Conservation (phyloP, 2,797 vertebrate genomes). For the Limnodromus scolopaceus region DNA sequence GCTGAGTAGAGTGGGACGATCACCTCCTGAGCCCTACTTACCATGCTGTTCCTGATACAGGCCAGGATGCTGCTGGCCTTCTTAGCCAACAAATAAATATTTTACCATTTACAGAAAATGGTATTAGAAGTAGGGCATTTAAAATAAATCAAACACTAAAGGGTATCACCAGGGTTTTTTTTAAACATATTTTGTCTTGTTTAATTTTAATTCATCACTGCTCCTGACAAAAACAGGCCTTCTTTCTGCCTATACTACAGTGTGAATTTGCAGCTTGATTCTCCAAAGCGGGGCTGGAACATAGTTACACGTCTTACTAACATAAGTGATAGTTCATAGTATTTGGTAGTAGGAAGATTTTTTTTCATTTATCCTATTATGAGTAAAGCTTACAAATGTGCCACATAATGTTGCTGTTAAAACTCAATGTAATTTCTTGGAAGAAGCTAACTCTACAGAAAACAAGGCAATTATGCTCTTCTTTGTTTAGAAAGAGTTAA, state of each 20-base stretch:
- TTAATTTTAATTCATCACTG: neutral
- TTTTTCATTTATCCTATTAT: neutral
- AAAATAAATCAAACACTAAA: neutral
- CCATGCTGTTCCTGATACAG: too few species aligned
- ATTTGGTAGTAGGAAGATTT: neutral
- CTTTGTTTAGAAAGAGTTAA: neutral
- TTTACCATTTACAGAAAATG: neutral
- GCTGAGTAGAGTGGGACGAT: too few species aligned
- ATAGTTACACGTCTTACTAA: neutral
- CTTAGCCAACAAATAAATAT: neutral
- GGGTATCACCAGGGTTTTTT: fast-evolving
- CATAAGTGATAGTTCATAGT: neutral
- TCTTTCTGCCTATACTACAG: neutral
- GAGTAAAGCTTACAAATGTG: neutral
- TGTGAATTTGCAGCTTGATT: neutral
- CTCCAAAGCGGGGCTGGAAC: neutral
- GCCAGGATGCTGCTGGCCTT: too few species aligned
- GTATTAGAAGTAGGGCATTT: neutral
- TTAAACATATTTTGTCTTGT: neutral
- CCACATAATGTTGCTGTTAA: neutral
- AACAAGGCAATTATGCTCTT: neutral
- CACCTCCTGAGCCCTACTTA: too few species aligned
- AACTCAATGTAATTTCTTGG: neutral
- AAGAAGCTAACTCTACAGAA: neutral
- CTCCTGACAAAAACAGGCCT: neutral